Conservation (phyloP, 2,888 invertebrate genomes). For the Phalera bucephala region DNA sequence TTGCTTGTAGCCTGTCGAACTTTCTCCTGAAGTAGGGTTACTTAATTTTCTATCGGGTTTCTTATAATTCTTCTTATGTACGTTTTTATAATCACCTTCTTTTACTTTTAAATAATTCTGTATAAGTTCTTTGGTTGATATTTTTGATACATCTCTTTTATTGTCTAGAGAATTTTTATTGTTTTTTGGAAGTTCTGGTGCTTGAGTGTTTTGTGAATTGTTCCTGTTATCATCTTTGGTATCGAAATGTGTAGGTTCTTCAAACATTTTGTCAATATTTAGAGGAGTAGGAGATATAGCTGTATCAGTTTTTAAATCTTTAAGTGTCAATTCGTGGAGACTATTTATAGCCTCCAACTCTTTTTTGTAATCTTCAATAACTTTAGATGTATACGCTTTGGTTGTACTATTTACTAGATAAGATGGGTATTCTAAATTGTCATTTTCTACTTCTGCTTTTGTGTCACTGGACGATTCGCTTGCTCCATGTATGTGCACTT, state of each 20-base stretch:
- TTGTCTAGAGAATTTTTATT: conserved; percentile 49
- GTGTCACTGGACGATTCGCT: conserved; percentile 33
- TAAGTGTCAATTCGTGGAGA: conserved; percentile 71
- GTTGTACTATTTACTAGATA: conserved; percentile 72
- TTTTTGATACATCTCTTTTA: conserved; percentile 61
- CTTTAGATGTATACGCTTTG: conserved; percentile 78
- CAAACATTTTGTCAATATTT: conserved; percentile 72
- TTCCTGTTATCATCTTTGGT: conserved; percentile 41
- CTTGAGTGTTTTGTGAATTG: conserved; percentile 33
- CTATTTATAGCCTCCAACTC: conserved; percentile 77
- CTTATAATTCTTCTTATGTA: conserved; percentile 42
- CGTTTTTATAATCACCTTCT: conserved; percentile 57
- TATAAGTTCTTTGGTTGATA: conserved; percentile 72
- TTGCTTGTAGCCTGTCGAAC: conserved; percentile 40
- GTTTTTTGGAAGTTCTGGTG: conserved; percentile 34
- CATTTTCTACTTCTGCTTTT: conserved; percentile 40
- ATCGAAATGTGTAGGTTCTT: conserved; percentile 51
- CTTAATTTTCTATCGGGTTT: conserved; percentile 55
- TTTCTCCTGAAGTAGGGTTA: conserved; percentile 47
- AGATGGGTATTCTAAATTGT: conserved; percentile 62
- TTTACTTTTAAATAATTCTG: conserved; percentile 76
- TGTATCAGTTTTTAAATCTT: conserved; percentile 71
- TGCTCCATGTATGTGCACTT: conserved; percentile 31
- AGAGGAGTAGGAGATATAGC: conserved; percentile 70
- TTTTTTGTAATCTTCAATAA: conserved; percentile 79